Evolutionary conservation across 2,113 vertebrate species (phyloP).

Genomic region (Sturnira hondurensis): DNA sequence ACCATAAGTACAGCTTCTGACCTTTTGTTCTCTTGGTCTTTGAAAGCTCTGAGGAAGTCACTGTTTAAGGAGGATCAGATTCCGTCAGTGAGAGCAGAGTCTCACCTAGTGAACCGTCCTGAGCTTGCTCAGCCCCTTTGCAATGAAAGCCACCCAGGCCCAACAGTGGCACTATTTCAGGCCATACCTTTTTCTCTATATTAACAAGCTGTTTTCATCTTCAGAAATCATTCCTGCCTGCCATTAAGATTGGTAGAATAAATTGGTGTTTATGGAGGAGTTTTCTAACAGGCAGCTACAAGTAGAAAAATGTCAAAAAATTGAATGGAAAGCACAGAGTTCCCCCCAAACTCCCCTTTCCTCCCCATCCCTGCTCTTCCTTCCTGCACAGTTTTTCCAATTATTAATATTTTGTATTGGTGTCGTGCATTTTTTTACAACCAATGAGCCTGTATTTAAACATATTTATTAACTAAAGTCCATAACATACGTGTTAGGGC

Average conservation of each 20-base stretch:
- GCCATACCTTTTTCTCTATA: neutral
- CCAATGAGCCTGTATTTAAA: neutral
- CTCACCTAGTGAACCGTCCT: accelerated
- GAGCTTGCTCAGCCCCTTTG: neutral
- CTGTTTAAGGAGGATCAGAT: neutral
- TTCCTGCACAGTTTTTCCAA: neutral
- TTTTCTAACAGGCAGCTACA: neutral
- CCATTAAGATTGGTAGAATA: neutral
- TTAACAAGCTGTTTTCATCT: neutral
- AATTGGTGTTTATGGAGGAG: neutral
- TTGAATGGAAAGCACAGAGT: neutral
- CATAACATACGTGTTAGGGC: neutral
- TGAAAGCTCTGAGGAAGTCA: neutral
- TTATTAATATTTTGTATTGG: neutral
- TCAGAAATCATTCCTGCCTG: neutral
- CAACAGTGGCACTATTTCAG: neutral
- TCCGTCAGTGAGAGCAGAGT: neutral
- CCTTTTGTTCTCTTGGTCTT: neutral
- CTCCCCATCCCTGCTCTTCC: neutral
- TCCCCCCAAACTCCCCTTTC: neutral
- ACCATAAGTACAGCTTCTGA: neutral
- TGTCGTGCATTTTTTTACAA: neutral
- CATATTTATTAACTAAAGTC: neutral
- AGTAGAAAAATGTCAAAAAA: neutral
- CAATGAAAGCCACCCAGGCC: neutral